These are phyloP conservation scores for Perognathus longimembris DNA, from an alignment of 2,113 vertebrate species.

Conservation along the genomic window DNA sequence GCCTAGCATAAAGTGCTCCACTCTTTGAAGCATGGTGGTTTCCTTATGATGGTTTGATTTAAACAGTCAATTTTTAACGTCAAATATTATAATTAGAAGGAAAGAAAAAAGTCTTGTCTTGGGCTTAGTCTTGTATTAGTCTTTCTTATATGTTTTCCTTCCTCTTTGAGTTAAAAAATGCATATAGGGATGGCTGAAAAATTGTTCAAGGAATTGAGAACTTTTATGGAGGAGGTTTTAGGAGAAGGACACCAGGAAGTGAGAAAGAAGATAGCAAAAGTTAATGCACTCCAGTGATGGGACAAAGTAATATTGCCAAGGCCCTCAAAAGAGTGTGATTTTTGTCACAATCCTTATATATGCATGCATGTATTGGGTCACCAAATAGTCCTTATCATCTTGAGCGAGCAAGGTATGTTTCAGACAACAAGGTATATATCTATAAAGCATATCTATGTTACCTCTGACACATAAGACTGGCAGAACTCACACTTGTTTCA, in stretches of 20 bases:
- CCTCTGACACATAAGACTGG: background rate
- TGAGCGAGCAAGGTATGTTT: background rate
- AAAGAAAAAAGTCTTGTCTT: background rate
- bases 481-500: background rate
- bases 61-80: slow-evolving; percentile 40
- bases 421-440: background rate
- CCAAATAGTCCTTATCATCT: background rate
- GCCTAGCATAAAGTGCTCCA: background rate
- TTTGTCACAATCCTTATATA: background rate
- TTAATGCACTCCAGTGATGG: background rate
- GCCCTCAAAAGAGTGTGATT: accelerated
- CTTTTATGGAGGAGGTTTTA: background rate
- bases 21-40: background rate
- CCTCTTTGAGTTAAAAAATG: background rate
- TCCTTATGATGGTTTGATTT: slow-evolving; percentile 36
- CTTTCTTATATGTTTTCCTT: background rate
- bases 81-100: slow-evolving; percentile 9
- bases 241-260: background rate
- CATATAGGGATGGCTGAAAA: background rate
- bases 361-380: background rate
- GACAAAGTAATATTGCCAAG: too few relatives aligned
- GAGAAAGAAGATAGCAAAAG: background rate
- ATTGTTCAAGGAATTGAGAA: slow-evolving; percentile 6
- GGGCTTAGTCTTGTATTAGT: background rate
- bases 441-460: background rate